These are phyloP conservation scores for Pristionchus maxplancki DNA, from an alignment of 2,888 invertebrate species.

Conservation along the genomic window DNA sequence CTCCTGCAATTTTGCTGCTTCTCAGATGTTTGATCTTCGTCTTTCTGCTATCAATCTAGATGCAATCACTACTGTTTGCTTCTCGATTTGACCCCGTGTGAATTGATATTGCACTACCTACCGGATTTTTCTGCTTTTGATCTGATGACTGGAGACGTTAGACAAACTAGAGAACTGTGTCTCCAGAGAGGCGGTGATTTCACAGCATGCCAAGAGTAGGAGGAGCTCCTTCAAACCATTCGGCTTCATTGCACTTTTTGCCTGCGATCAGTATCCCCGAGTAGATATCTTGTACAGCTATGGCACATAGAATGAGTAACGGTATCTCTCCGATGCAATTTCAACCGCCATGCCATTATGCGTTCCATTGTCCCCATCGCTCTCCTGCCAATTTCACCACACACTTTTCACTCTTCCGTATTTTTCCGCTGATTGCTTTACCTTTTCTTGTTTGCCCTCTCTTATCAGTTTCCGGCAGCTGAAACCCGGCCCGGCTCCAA, in stretches of 20 bases:
- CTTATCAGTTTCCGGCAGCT: background rate
- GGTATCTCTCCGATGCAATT: background rate
- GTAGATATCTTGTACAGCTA: background rate
- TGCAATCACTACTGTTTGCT: background rate
- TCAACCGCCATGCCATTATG: background rate
- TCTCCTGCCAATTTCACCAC: background rate
- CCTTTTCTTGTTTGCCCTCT: background rate
- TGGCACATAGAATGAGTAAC: background rate
- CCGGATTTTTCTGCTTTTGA: background rate
- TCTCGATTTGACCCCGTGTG: background rate
- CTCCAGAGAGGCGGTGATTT: background rate
- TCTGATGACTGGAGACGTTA: background rate
- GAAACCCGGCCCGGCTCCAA: background rate
- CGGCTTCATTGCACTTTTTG: too few species aligned
- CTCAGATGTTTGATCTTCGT: background rate
- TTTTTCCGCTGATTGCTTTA: background rate
- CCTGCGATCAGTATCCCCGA: too few species aligned
- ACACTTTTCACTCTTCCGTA: background rate
- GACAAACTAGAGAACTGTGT: background rate
- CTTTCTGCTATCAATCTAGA: background rate
- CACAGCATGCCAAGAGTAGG: background rate
- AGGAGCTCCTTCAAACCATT: background rate
- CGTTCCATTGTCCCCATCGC: constrained; percentile 20
- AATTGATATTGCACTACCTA: background rate
- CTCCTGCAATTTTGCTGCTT: background rate